Percentiles rank a stretch among this genome's conserved stretches.
These are phyloP conservation scores for Monoplex corrugatus DNA, from an alignment of 2,888 invertebrate species.

Conservation along the genomic window DNA sequence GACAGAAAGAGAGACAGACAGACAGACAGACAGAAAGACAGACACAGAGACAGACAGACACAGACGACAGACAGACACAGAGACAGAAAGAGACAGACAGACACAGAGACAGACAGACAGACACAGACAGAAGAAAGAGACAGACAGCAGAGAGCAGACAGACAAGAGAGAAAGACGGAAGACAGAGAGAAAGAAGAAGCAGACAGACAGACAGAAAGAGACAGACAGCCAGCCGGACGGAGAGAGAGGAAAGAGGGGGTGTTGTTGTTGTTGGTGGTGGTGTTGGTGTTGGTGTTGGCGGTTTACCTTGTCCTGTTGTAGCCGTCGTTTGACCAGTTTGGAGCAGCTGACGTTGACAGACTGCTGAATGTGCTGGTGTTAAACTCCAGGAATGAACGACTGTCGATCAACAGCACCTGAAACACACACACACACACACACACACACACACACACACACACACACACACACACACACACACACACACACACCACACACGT, in stretches of 20 bases:
- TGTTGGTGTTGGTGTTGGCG: too few species aligned
- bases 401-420: slow-evolving; percentile 84
- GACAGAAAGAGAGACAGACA: neutral
- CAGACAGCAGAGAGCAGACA: neutral
- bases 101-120: neutral
- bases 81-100: too few species aligned
- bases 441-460: slow-evolving; percentile 3
- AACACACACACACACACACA: slow-evolving; percentile 28
- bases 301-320: slow-evolving; percentile 78
- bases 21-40: neutral
- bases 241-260: too few species aligned
- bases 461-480: too few species aligned
- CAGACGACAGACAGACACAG: neutral
- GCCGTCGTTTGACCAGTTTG: slow-evolving; percentile 83
- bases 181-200: too few species aligned
- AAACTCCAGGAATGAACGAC: slow-evolving; percentile 84
- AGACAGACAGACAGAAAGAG: too few species aligned
- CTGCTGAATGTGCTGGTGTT: slow-evolving; percentile 83
- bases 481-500: neutral
- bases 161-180: neutral
- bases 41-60: neutral
- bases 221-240: too few species aligned
- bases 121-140: neutral
- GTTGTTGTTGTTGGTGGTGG: too few species aligned
- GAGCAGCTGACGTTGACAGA: slow-evolving; percentile 85